These are phyloP conservation scores for Sussaba pulchella DNA, from an alignment of 2,888 invertebrate genomes.

Conservation along the genomic window DNA sequence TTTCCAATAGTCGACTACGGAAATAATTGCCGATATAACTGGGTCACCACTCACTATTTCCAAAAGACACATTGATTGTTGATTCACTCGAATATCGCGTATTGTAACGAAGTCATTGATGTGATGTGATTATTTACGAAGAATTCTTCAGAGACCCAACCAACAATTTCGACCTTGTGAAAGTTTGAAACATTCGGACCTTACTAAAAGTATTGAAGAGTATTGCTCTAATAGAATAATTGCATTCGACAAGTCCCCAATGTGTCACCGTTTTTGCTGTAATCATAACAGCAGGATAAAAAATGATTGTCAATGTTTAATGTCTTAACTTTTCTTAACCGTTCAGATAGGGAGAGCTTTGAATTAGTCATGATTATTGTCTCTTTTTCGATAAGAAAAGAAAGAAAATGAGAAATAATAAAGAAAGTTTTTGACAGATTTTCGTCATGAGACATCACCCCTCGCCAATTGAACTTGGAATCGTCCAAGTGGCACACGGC, in stretches of 20 bases:
- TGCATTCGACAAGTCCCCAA: too few relatives aligned
- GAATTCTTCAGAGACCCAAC: neutral
- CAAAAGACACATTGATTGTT: constrained; percentile 10
- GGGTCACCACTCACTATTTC: constrained; percentile 35
- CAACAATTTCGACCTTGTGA: neutral
- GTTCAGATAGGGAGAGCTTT: too few relatives aligned
- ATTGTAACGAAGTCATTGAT: constrained; percentile 33
- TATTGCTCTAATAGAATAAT: too few relatives aligned
- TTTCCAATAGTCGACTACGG: constrained; percentile 15
- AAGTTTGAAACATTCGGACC: too few relatives aligned
- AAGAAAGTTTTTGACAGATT: neutral
- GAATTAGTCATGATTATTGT: too few relatives aligned
- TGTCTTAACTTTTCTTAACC: too few relatives aligned
- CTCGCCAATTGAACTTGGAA: constrained; percentile 49
- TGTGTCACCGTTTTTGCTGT: too few relatives aligned
- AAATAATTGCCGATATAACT: constrained; percentile 4
- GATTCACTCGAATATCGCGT: neutral
- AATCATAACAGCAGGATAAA: too few relatives aligned
- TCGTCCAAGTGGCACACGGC: constrained; percentile 41
- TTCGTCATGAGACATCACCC: constrained; percentile 45
- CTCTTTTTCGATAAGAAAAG: too few relatives aligned
- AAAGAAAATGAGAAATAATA: too few relatives aligned
- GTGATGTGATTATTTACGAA: neutral
- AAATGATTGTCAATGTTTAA: too few relatives aligned
- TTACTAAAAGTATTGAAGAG: too few relatives aligned